Evolutionary conservation across 1,140 invertebrate species (phyloP).

Genomic region (Maniola jurtina): DNA sequence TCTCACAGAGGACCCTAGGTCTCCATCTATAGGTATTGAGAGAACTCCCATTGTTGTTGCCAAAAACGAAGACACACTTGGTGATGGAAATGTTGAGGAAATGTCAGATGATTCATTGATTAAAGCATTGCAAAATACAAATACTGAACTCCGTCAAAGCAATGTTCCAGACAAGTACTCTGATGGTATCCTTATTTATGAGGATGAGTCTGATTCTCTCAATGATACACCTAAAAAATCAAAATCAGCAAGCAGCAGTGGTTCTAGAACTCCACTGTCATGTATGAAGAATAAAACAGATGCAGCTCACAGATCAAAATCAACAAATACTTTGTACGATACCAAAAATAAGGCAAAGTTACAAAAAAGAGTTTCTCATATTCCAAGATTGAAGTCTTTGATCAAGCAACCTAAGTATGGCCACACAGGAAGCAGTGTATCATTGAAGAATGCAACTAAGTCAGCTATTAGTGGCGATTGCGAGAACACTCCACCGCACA

Average conservation of each 20-base stretch:
- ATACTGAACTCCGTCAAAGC: slow-evolving; percentile 48
- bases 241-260: slow-evolving; percentile 51
- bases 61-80: slow-evolving; percentile 41
- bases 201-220: slow-evolving; percentile 51
- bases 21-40: slow-evolving; percentile 71
- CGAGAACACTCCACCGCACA: slow-evolving; percentile 76
- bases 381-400: slow-evolving; percentile 65
- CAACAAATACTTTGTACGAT: slow-evolving; percentile 57
- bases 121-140: slow-evolving; percentile 63
- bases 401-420: slow-evolving; percentile 48
- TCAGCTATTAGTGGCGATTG: slow-evolving; percentile 56
- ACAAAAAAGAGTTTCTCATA: slow-evolving; percentile 60
- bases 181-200: slow-evolving; percentile 68
- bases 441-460: slow-evolving; percentile 59
- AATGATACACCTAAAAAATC: slow-evolving; percentile 63
- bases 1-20: slow-evolving; percentile 67
- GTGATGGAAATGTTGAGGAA: slow-evolving; percentile 63
- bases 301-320: slow-evolving; percentile 61
- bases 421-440: slow-evolving; percentile 52
- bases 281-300: slow-evolving; percentile 73
- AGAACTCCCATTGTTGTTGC: slow-evolving; percentile 71
- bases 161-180: slow-evolving; percentile 40
- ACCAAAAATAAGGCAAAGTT: slow-evolving; percentile 48
- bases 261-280: slow-evolving; percentile 64
- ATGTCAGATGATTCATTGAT: slow-evolving; percentile 71